Evolutionary conservation across 2,888 invertebrate genomes (phyloP).

Genomic region (Lithophane semibrunnea): DNA sequence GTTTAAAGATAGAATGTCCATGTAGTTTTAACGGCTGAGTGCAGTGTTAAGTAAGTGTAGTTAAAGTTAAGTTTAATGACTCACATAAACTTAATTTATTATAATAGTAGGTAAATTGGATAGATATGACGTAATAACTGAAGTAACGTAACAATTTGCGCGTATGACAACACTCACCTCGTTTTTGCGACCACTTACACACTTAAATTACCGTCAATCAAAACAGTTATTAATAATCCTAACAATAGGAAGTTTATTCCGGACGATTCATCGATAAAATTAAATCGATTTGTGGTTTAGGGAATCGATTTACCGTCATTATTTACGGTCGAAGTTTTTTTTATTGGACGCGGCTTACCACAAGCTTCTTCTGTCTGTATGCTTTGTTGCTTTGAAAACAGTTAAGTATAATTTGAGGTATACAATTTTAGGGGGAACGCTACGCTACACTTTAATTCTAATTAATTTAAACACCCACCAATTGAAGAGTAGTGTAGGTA

Average conservation of each 20-base stretch:
- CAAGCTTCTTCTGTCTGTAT: slow-evolving; percentile 13
- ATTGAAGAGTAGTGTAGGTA: not conserved
- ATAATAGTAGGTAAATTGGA: not conserved
- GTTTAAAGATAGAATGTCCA: slow-evolving; percentile 21
- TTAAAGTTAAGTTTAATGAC: slow-evolving; percentile 43
- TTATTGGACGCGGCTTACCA: slow-evolving; percentile 43
- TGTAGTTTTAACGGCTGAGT: slow-evolving; percentile 21
- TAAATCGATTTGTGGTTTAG: slow-evolving; percentile 56
- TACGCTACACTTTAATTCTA: no score
- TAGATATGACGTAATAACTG: slow-evolving; percentile 20
- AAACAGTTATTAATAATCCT: slow-evolving; percentile 31
- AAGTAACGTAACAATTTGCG: slow-evolving; percentile 14
- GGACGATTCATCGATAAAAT: slow-evolving; percentile 52
- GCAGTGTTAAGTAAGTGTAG: slow-evolving; percentile 13
- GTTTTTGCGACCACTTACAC: not conserved
- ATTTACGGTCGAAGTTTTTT: slow-evolving; percentile 25
- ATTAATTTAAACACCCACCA: no score
- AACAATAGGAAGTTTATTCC: slow-evolving; percentile 40
- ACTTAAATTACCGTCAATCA: not conserved
- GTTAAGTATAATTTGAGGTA: slow-evolving; percentile 21
- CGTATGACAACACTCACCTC: not conserved
- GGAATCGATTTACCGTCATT: slow-evolving; percentile 58
- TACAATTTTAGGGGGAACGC: not conserved
- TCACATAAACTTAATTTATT: slow-evolving; percentile 23
- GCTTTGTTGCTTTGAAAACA: slow-evolving; percentile 31